Percentiles rank a stretch among this genome's conserved stretches.
Conservation (phyloP, 2,888 invertebrate genomes). For the Cheilosia urbana region DNA sequence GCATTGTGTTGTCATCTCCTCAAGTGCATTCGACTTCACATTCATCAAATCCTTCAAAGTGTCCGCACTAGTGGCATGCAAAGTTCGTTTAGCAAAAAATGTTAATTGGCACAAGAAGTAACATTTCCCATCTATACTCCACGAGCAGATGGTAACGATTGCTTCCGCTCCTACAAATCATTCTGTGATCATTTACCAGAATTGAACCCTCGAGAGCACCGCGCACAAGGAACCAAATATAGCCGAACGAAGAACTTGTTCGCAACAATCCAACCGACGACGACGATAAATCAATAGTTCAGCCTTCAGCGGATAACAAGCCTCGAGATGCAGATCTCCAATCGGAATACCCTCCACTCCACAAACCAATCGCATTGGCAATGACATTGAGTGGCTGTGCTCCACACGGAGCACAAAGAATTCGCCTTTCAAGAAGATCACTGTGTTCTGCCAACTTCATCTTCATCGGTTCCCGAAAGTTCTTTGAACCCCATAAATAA, state of each 20-base stretch:
- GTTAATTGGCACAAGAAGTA: constrained; percentile 9
- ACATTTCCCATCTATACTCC: constrained; percentile 6
- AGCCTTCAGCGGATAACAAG: constrained; percentile 55
- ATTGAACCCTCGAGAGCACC: constrained; percentile 56
- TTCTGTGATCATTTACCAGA: constrained; percentile 59
- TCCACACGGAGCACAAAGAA: constrained; percentile 72
- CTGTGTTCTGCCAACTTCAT: constrained; percentile 64
- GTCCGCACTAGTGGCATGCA: constrained; percentile 4
- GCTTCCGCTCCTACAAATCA: constrained; percentile 58
- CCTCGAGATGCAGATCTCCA: constrained; percentile 64
- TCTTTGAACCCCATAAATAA: constrained; percentile 69
- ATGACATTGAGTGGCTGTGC: constrained; percentile 68
- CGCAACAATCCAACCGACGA: constrained; percentile 22
- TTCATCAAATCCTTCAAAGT: constrained; percentile 38
- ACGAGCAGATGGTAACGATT: neutral
- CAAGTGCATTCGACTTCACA: constrained; percentile 13
- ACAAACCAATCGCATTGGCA: constrained; percentile 65
- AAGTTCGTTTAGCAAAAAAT: constrained; percentile 7
- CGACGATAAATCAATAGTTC: constrained; percentile 63
- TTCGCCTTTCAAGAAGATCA: constrained; percentile 63
- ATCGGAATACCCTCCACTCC: constrained; percentile 9
- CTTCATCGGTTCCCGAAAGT: constrained; percentile 48
- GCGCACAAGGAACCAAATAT: constrained; percentile 43
- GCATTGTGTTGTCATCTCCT: constrained; percentile 33
- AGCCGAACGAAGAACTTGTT: constrained; percentile 64